These are phyloP conservation scores for Apeltes quadracus DNA, from an alignment of 2,113 vertebrate species.

Conservation along the genomic window DNA sequence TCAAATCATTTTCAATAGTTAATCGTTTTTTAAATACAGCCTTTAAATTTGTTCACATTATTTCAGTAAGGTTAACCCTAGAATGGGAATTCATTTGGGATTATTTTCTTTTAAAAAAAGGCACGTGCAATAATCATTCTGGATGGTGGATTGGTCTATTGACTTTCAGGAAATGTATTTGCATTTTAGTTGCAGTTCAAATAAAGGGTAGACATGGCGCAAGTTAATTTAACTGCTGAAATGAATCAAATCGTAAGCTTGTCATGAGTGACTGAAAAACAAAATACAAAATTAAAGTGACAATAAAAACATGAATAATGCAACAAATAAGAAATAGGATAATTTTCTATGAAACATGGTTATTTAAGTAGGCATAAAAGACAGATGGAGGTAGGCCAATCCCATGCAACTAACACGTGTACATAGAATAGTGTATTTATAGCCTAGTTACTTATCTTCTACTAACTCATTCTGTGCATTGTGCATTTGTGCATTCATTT, in stretches of 20 bases:
- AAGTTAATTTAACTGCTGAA: neutral
- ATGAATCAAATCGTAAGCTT: neutral
- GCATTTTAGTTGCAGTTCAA: neutral
- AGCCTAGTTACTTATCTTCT: neutral
- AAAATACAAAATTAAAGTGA: neutral
- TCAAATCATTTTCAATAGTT: no score
- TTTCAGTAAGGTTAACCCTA: neutral
- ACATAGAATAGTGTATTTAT: neutral
- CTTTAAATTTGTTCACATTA: neutral
- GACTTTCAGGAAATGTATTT: neutral
- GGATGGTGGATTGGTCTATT: neutral
- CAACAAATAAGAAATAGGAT: neutral
- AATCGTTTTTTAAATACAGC: neutral
- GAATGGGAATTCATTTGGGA: neutral
- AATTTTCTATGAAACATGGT: neutral
- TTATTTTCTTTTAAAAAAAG: neutral
- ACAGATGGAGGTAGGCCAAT: neutral
- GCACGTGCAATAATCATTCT: neutral
- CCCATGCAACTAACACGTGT: neutral
- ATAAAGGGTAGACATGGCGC: neutral
- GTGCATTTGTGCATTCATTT: neutral
- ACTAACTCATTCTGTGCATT: neutral
- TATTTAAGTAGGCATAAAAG: neutral
- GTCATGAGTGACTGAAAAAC: no score
- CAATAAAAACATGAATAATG: neutral